These are phyloP conservation scores for Entomobrya proxima DNA, from an alignment of 2,888 invertebrate genomes.

Conservation along the genomic window DNA sequence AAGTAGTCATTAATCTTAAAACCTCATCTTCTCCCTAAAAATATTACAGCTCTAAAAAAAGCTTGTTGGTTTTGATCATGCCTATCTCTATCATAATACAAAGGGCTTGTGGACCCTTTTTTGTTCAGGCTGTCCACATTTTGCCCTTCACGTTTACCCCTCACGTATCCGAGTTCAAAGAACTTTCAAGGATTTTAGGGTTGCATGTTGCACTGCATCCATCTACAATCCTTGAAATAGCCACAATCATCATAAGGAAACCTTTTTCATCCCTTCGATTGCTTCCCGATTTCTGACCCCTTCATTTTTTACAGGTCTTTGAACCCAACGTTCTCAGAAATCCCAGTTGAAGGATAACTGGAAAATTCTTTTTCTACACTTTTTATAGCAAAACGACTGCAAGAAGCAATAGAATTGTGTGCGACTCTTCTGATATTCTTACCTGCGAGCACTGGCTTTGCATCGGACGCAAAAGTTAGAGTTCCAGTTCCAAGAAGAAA, in stretches of 20 bases:
- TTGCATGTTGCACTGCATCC: background rate
- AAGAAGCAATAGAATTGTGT: background rate
- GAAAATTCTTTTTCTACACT: constrained; percentile 16
- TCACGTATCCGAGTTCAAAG: constrained; percentile 46
- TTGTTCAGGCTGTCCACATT: background rate
- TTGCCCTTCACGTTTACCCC: background rate
- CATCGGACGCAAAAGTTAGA: constrained; percentile 74
- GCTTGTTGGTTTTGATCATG: too few relatives aligned
- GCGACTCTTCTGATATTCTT: constrained; percentile 32
- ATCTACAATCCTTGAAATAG: background rate
- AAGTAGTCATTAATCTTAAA: too few relatives aligned
- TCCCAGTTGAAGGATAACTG: background rate
- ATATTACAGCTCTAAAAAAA: too few relatives aligned
- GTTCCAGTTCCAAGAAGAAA: constrained; percentile 74
- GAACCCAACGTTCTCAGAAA: constrained; percentile 51
- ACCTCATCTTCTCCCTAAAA: too few relatives aligned
- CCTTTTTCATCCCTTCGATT: constrained; percentile 3
- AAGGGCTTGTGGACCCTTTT: background rate
- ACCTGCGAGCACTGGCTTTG: constrained; percentile 75
- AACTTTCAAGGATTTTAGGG: constrained; percentile 65
- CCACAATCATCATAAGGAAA: background rate
- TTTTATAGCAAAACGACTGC: background rate
- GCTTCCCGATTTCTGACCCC: background rate
- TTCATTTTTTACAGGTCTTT: constrained; percentile 59
- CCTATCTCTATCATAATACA: too few relatives aligned